Evolutionary conservation across 2,797 vertebrate species (phyloP).

Genomic region (Pantherophis alleghaniensis): DNA sequence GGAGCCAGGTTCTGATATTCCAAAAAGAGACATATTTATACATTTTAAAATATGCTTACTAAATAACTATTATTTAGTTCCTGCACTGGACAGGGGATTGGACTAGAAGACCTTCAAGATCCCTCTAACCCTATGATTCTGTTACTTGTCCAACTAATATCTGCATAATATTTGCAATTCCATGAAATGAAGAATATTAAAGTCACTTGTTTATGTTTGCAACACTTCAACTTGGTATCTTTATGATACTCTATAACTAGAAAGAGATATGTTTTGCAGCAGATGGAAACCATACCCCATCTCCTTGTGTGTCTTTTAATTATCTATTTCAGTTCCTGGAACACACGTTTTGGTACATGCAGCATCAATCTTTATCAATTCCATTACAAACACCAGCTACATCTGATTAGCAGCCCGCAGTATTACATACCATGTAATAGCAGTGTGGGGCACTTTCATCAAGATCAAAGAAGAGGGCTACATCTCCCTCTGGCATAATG

Average conservation of each 20-base stretch:
- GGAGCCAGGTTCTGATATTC: conserved; percentile 16
- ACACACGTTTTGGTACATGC: neutral
- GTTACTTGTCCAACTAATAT: neutral
- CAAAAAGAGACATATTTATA: conserved; percentile 14
- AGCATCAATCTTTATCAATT: neutral
- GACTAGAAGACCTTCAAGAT: neutral
- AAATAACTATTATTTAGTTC: conserved; percentile 1
- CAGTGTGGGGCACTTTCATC: neutral
- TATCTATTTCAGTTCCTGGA: neutral
- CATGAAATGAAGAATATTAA: neutral
- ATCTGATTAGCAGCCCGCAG: neutral
- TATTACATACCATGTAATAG: neutral
- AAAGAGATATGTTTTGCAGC: neutral
- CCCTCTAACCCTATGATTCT: neutral
- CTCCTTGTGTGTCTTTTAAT: neutral
- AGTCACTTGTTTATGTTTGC: neutral
- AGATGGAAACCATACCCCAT: neutral
- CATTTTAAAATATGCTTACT: neutral
- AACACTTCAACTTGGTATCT: neutral
- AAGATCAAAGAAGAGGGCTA: neutral
- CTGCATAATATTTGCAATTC: neutral
- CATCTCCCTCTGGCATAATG: neutral
- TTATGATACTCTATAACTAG: neutral
- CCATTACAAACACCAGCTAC: neutral
- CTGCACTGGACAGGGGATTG: neutral